Conservation (phyloP, 2,888 invertebrate genomes). For the Drosophila demipolita region DNA sequence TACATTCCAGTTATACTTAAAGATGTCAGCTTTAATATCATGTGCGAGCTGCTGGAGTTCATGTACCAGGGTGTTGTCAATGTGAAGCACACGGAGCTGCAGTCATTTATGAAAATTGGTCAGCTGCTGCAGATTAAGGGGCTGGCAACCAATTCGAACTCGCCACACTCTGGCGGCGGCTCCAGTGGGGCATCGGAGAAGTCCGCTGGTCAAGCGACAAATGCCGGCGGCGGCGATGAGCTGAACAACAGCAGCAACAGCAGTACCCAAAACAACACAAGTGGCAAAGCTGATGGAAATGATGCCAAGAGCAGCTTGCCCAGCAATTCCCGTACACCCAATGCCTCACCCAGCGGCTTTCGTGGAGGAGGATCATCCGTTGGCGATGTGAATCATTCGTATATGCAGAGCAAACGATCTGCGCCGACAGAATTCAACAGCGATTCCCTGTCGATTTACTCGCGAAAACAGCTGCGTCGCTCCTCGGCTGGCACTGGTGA, state of each 20-base stretch:
- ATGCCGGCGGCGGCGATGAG: slow-evolving; percentile 50
- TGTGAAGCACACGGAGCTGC: slow-evolving; percentile 85
- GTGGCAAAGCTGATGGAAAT: slow-evolving; percentile 48
- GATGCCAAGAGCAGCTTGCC: slow-evolving; percentile 49
- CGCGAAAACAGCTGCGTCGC: slow-evolving; percentile 82
- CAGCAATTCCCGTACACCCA: slow-evolving; percentile 66
- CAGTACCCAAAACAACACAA: slow-evolving; percentile 37
- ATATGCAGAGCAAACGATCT: slow-evolving; percentile 69
- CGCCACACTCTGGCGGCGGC: slow-evolving; percentile 53
- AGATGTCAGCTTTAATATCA: slow-evolving; percentile 87
- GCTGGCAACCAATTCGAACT: slow-evolving; percentile 83
- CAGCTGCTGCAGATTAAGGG: slow-evolving; percentile 86
- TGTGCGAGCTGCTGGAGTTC: slow-evolving; percentile 87
- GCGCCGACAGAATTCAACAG: slow-evolving; percentile 79
- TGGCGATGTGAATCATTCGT: slow-evolving; percentile 47
- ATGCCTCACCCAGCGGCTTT: slow-evolving; percentile 63
- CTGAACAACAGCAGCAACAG: slow-evolving; percentile 43
- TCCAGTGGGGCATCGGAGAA: slow-evolving; percentile 75
- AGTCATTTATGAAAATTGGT: slow-evolving; percentile 85
- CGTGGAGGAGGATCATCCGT: slow-evolving; percentile 11
- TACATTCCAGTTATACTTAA: slow-evolving; percentile 85
- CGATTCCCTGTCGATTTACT: slow-evolving; percentile 83
- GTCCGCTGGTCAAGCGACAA: slow-evolving; percentile 70
- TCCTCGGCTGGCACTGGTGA: slow-evolving; percentile 58
- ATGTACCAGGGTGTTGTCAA: slow-evolving; percentile 88